Percentiles rank a stretch among this genome's conserved stretches.
These are phyloP conservation scores for Caligus rogercresseyi DNA, from an alignment of 1,140 invertebrate species.

Conservation along the genomic window DNA sequence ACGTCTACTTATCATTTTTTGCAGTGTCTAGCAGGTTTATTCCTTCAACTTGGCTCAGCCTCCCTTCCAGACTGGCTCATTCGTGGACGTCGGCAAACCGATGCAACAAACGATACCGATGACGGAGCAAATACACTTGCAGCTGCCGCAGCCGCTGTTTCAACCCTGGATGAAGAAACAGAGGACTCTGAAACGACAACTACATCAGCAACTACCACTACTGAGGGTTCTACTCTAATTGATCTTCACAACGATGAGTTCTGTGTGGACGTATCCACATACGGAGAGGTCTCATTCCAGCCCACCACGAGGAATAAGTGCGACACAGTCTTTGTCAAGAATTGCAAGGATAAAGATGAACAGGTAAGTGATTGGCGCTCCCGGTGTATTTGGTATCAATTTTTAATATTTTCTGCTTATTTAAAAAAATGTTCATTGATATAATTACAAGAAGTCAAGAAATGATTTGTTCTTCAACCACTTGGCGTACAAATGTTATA, in stretches of 20 bases:
- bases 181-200: background rate
- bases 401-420: no score
- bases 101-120: background rate
- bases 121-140: no score
- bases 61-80: background rate
- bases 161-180: background rate
- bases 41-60: background rate
- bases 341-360: constrained; percentile 6
- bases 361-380: constrained; percentile 7
- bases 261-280: constrained; percentile 14
- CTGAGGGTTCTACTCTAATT: background rate
- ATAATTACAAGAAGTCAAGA: no score
- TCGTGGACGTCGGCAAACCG: background rate
- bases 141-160: no score
- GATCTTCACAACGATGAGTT: constrained; percentile 10
- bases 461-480: no score
- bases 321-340: constrained; percentile 11
- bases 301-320: background rate
- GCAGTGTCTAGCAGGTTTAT: background rate
- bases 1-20: no score
- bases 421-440: no score
- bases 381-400: no score
- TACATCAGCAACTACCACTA: background rate
- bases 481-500: no score
- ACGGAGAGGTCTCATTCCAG: constrained; percentile 9